Base-by-base conservation (phyloP, 2,888 invertebrate species). In the Notodonta ziczac region DNA sequence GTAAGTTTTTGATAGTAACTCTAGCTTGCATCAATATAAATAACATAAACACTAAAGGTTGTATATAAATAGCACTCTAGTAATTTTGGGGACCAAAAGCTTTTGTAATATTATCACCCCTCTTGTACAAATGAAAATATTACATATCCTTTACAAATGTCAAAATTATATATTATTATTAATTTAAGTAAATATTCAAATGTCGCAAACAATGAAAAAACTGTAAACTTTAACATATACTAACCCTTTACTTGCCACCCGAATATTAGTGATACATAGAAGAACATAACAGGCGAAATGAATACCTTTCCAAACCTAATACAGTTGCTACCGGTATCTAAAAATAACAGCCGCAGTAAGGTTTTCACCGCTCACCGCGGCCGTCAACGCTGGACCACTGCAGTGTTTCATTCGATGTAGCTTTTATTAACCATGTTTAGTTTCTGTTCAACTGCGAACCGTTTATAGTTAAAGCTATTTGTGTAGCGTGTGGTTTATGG, bases 321-420 rank as follows among this genome's bases (percentile, higher is more conserved):
- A 59, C 61, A 72, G 61, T 70, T 62, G 62, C 60, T 62, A 42
- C 57, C 40, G 14, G 46, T 50, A 48, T 58, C 66, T 76, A 67
- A 67, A 68, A 70, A 72, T 76, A 77, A 56, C 70, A 32, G 14
- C 64, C 63, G 67, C 74, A 72, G 59, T 62, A 60, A 24, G 61
- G 57, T 69, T 70, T 60, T 61, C 60, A 69, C 56, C 63, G 56
- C 56, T 54, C 67, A 58, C 42, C 59, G 61, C 66, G 60, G 59
- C 61, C 66, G 69, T 74, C 76, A 67, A 65, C 72, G 55, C 62
- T 65, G 53, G 59, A 61, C 57, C 61, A 67, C 72, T 72, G 74
- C 69, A 66, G 69, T 66, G 59, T 65, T 61, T 63, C n/a, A 32
- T 51, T 58, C 63, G 57, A 50, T 55, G 51, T 57, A 56, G 57